Conservation (phyloP, 2,113 vertebrate genomes). For the Thunnus maccoyii region DNA sequence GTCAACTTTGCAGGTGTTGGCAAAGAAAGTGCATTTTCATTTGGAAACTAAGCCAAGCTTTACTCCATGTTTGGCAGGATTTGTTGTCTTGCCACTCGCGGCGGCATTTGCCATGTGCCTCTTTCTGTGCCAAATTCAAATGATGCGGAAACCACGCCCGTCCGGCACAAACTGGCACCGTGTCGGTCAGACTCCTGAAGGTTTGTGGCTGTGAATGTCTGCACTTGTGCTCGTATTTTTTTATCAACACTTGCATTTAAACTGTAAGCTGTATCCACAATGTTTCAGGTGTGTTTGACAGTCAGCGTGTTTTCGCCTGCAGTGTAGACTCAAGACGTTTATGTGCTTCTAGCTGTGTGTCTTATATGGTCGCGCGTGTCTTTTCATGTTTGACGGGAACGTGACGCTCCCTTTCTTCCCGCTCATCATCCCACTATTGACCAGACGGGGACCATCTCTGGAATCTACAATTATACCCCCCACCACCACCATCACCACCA, state of each 20-base stretch:
- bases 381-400: not conserved
- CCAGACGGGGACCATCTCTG: not conserved
- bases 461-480: constrained; percentile 45
- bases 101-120: not conserved
- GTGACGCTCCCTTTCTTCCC: constrained; percentile 15
- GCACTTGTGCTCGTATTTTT: not conserved
- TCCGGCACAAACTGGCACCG: not conserved
- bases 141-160: constrained; percentile 37
- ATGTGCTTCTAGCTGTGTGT: not conserved
- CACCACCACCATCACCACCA: no score
- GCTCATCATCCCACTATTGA: not conserved
- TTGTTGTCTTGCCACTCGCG: constrained; percentile 20
- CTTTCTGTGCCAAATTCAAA: constrained; percentile 39
- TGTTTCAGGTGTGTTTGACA: not conserved
- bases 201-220: not conserved
- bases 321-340: not conserved
- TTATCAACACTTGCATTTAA: not conserved
- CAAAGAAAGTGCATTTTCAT: not conserved
- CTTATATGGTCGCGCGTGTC: not conserved
- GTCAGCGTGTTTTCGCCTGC: not conserved
- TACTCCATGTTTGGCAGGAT: constrained; percentile 5
- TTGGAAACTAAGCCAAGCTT: not conserved
- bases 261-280: not conserved
- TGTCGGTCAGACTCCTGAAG: not conserved
- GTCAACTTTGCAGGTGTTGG: not conserved